Conservation (phyloP, 2,113 vertebrate genomes). For the Vulpes vulpes region DNA sequence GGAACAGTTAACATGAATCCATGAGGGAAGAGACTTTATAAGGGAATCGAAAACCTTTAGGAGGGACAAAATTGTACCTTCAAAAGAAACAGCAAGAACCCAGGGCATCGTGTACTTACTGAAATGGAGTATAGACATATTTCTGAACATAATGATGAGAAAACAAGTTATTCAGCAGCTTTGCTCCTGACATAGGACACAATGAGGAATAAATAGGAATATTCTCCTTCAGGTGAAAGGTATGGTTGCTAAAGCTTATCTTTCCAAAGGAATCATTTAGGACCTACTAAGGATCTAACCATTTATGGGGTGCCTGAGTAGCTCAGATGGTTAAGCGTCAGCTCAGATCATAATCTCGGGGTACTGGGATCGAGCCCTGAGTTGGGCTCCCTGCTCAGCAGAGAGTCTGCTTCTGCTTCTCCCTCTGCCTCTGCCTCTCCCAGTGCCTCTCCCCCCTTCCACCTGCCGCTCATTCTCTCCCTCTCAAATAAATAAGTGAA, state of each 20-base stretch:
- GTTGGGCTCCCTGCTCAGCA: not conserved
- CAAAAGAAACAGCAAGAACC: not conserved
- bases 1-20: not conserved
- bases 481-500: not conserved
- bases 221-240: not conserved
- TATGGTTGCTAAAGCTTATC: not conserved
- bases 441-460: not conserved
- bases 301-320: not conserved
- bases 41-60: not conserved
- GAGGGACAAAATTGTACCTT: not conserved
- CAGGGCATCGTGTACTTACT: not conserved
- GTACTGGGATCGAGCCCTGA: not conserved
- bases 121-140: not conserved
- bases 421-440: not conserved
- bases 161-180: not conserved
- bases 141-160: conserved; percentile 7
- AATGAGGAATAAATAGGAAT: not conserved
- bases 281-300: not conserved
- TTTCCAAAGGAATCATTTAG: not conserved
- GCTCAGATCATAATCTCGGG: not conserved
- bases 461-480: not conserved
- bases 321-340: not conserved
- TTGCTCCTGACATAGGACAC: not conserved
- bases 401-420: not conserved
- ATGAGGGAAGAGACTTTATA: not conserved